Conservation (phyloP, 2,113 vertebrate species). For the Ia io region DNA sequence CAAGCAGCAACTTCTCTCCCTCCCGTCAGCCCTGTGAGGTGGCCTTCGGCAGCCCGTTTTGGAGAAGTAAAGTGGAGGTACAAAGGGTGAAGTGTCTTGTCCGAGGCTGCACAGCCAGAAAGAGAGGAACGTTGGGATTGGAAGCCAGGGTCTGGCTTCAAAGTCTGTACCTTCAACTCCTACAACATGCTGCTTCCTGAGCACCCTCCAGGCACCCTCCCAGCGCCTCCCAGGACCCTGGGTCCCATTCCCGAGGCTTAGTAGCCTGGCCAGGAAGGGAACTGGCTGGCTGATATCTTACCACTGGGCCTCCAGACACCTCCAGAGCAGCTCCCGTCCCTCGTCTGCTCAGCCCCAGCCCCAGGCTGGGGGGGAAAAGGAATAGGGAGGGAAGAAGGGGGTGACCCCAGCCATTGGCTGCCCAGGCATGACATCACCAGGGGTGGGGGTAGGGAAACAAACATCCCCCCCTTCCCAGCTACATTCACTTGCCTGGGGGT, state of each 20-base stretch:
- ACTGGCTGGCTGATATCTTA: slow-evolving; percentile 45
- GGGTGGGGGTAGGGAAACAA: slow-evolving; percentile 65
- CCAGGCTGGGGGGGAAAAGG: slow-evolving; percentile 64
- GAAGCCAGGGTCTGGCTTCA: neutral
- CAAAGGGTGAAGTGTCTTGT: neutral
- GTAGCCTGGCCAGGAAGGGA: neutral
- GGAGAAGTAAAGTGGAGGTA: neutral
- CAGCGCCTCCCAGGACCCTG: neutral
- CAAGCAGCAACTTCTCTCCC: neutral
- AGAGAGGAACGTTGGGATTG: neutral
- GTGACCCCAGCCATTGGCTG: slow-evolving; percentile 70
- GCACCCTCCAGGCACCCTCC: neutral
- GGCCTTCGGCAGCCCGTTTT: neutral
- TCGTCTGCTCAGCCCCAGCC: slow-evolving; percentile 37
- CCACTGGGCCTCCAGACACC: slow-evolving; percentile 50
- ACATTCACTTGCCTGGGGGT: neutral
- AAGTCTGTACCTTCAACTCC: neutral
- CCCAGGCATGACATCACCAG: slow-evolving; percentile 56
- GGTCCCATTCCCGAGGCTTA: neutral
- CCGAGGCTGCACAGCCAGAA: neutral
- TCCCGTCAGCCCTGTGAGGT: neutral
- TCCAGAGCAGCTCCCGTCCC: slow-evolving; percentile 37
- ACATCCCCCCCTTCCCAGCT: slow-evolving; percentile 57
- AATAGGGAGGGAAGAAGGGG: slow-evolving; percentile 7
- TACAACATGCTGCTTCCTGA: neutral